Conservation (phyloP, 2,888 invertebrate genomes). For the Blera fallax region DNA sequence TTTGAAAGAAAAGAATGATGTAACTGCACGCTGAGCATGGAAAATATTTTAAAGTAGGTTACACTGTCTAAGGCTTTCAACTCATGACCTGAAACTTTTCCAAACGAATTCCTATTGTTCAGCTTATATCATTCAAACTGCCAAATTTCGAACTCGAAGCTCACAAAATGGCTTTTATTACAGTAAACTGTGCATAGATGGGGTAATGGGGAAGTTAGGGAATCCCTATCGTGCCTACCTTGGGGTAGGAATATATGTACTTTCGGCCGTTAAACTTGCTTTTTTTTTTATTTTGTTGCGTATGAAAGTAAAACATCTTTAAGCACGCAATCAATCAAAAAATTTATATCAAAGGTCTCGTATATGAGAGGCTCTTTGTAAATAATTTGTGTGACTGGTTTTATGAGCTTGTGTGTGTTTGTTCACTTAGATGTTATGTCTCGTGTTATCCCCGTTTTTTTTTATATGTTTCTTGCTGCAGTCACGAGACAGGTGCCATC, state of each 20-base stretch:
- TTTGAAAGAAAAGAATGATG: neutral
- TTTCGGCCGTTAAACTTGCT: too few relatives aligned
- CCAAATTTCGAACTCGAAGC: too few relatives aligned
- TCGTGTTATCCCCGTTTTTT: neutral
- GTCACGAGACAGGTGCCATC: conserved; percentile 29
- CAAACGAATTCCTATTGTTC: too few relatives aligned
- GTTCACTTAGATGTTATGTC: neutral
- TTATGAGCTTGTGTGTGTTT: neutral
- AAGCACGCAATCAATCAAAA: neutral
- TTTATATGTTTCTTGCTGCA: conserved; percentile 8
- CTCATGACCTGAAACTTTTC: neutral
- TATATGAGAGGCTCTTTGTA: neutral
- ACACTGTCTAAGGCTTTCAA: neutral
- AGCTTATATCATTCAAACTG: too few relatives aligned
- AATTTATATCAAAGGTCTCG: too few relatives aligned
- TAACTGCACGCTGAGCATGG: conserved; percentile 1
- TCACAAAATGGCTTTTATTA: too few relatives aligned
- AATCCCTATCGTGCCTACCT: too few relatives aligned
- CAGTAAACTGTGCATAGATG: too few relatives aligned
- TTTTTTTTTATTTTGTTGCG: neutral
- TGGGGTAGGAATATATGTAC: too few relatives aligned
- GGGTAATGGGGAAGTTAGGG: too few relatives aligned
- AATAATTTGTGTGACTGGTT: neutral
- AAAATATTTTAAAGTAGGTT: neutral
- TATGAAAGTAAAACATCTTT: neutral